Evolutionary conservation across 2,888 invertebrate genomes (phyloP).

Genomic region (Spilosoma lubricipeda): DNA sequence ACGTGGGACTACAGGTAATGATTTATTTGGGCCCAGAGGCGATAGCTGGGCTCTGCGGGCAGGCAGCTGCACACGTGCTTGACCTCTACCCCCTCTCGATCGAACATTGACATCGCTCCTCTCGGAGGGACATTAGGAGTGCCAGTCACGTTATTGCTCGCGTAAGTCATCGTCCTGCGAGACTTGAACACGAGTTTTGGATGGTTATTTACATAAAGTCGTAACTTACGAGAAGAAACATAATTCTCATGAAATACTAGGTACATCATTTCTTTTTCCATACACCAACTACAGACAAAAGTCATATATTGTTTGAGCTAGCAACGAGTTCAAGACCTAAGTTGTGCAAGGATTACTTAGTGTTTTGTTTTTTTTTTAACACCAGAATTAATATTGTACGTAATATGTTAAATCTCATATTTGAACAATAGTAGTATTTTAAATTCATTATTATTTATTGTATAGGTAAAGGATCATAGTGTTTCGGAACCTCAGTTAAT

Average conservation of each 20-base stretch:
- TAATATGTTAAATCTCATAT: too few species aligned
- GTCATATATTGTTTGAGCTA: too few species aligned
- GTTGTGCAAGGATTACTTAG: too few species aligned
- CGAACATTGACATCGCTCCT: slow-evolving; percentile 2
- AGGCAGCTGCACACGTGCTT: background rate
- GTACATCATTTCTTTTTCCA: background rate
- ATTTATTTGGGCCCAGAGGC: slow-evolving; percentile 7
- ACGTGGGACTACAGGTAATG: background rate
- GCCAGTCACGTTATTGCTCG: background rate
- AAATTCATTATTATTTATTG: too few species aligned
- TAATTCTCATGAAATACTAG: background rate
- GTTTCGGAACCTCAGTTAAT: too few species aligned
- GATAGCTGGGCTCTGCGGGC: background rate
- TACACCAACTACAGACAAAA: too few species aligned
- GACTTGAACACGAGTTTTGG: background rate
- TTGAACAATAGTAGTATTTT: too few species aligned
- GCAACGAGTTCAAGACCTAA: too few species aligned
- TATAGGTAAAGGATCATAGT: too few species aligned
- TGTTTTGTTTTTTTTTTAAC: too few species aligned
- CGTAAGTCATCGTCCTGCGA: background rate
- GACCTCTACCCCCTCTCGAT: slow-evolving; percentile 12
- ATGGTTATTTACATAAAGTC: background rate
- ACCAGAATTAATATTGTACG: too few species aligned
- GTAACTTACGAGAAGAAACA: background rate
- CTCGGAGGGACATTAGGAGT: background rate